Base-by-base conservation (phyloP, 2,113 vertebrate genomes). In the Cinclus mexicanus region DNA sequence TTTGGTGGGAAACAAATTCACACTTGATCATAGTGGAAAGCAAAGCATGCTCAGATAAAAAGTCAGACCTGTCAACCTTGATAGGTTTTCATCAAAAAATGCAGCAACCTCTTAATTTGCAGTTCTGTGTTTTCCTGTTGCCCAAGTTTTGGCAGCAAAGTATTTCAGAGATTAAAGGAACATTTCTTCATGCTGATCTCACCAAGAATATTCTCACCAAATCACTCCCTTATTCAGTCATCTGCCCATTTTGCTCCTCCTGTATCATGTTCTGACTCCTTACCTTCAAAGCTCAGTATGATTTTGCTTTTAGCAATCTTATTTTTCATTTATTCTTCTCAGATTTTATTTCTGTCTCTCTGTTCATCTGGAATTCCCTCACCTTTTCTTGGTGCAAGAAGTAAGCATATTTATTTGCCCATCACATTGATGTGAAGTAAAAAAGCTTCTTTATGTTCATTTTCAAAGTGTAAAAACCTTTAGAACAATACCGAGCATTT, bases 81-180 rank as follows among this genome's bases (percentile, higher is more conserved):
- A 76, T 76, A 77, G 47, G 35, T 79, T 87, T 92, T 77, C 39
- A 74, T 88, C 12, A 87, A 82, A 93, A 94, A 87, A 63, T 69
- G 39, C 49, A 42, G 19, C 46, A 83, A 41, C 24, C 21, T 94
- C 50, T 84, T 94, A 56, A 77, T 94, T 91, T 90, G 75, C 68
- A 93, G 39, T 71, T 89, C 50, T 67, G 3, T 83, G 39, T 85
- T 83, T 91, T 91, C 55, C 78, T 47, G 50, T 90, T 95, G 67
- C 76, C 39, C 31, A 59, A 56, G 67, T 93, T 90, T 78, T 94
- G 90, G 71, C 79, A 90, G 82, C 47, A 37, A 80, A 86, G 26
- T 93, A 47, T 83, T 89, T 61, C 24, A 68, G 75, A 96, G 94
- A 95, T 94, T 83, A 95, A 95, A 95, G 87, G 79, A 91, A 41